These are phyloP conservation scores for Clanis bilineata DNA, from an alignment of 2,888 invertebrate species.

Conservation along the genomic window DNA sequence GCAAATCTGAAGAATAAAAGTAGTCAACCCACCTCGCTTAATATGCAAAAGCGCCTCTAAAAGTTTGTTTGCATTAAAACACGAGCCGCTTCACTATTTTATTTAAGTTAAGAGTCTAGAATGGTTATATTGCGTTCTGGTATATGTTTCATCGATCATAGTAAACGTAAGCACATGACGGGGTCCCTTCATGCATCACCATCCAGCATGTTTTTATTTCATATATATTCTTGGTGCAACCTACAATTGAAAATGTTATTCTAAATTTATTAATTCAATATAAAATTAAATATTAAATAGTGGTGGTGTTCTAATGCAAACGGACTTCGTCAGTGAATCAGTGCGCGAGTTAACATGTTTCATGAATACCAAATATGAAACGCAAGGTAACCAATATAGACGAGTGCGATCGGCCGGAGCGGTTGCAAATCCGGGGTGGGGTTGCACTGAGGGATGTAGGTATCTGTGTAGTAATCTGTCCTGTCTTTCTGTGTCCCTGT, in stretches of 20 bases:
- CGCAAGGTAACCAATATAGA: conserved; percentile 81
- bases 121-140: conserved; percentile 82
- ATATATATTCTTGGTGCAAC: conserved; percentile 64
- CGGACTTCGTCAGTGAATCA: conserved; percentile 67
- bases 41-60: conserved; percentile 82
- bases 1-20: conserved; percentile 78
- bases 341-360: conserved; percentile 43
- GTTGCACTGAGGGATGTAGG: conserved; percentile 83
- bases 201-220: conserved; percentile 63
- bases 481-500: conserved; percentile 87
- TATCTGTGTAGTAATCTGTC: conserved; percentile 84
- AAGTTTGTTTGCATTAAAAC: conserved; percentile 83
- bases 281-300: conserved; percentile 41
- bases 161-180: conserved; percentile 51
- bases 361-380: conserved; percentile 63
- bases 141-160: conserved; percentile 72
- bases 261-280: conserved; percentile 31
- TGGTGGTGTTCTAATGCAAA: conserved; percentile 81
- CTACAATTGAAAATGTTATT: conserved; percentile 33
- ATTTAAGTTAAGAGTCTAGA: conserved; percentile 78
- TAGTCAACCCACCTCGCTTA: conserved; percentile 83
- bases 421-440: conserved; percentile 77
- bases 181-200: conserved; percentile 58
- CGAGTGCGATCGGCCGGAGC: conserved; percentile 70
- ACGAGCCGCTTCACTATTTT: conserved; percentile 82